Percentiles rank a stretch among this genome's conserved stretches.
Conservation (phyloP, 2,797 vertebrate species). For the Eutrigla gurnardus region DNA sequence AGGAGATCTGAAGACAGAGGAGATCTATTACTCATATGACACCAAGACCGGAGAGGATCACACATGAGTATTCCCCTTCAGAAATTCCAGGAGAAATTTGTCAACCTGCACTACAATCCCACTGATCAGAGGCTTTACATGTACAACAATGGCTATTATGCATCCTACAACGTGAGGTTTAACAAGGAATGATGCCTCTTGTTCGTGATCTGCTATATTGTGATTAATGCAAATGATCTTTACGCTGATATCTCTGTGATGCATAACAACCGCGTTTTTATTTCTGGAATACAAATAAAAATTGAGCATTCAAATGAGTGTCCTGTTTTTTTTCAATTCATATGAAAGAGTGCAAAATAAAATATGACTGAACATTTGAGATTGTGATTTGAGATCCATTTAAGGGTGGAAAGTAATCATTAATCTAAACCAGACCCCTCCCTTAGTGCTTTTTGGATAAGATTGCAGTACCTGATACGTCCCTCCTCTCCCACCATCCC, state of each 20-base stretch:
- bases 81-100: constrained; percentile 65
- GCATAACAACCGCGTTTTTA: background rate
- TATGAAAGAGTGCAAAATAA: background rate
- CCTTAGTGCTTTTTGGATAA: constrained; percentile 29
- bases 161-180: constrained; percentile 53
- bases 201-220: constrained; percentile 23
- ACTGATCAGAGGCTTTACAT: constrained; percentile 72
- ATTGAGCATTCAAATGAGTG: constrained; percentile 26
- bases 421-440: background rate
- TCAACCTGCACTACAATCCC: constrained; percentile 59
- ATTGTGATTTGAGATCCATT: no score
- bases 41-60: constrained; percentile 59
- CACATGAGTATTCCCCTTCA: constrained; percentile 59
- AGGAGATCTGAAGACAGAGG: constrained; percentile 54
- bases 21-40: constrained; percentile 71
- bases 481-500: constrained; percentile 11
- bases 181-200: constrained; percentile 5
- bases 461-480: constrained; percentile 46
- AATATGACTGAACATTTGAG: background rate
- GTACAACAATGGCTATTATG: constrained; percentile 71
- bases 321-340: background rate
- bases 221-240: constrained; percentile 34
- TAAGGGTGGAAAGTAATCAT: background rate
- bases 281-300: constrained; percentile 56
- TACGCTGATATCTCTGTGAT: background rate